A percentile compares a stretch with the other conserved stretches of the same genome.
Conservation (phyloP, 2,888 invertebrate species). For the Noctua janthe region DNA sequence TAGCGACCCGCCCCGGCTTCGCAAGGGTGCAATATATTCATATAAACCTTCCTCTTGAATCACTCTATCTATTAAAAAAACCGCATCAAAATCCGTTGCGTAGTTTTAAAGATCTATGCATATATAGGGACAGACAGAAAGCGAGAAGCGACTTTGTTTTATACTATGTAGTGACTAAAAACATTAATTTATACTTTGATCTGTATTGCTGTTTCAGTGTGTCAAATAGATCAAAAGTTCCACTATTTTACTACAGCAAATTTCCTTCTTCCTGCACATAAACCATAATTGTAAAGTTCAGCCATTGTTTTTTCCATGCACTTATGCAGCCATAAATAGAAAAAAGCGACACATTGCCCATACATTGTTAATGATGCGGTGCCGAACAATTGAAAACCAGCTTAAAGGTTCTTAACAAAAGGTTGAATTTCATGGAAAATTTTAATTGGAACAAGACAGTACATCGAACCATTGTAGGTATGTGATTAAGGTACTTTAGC, state of each 20-base stretch:
- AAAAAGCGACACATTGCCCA: slow-evolving; percentile 16
- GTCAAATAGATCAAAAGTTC: background rate
- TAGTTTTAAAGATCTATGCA: too few relatives aligned
- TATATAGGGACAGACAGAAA: too few relatives aligned
- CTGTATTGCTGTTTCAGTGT: background rate
- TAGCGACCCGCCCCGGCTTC: background rate
- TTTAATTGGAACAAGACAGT: slow-evolving; percentile 35
- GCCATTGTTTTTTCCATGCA: background rate
- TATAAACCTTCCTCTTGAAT: too few relatives aligned
- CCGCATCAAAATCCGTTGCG: too few relatives aligned
- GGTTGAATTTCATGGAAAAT: background rate
- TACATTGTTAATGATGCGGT: slow-evolving; percentile 19
- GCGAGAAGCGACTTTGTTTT: too few relatives aligned
- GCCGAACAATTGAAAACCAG: slow-evolving; percentile 2
- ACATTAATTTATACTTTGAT: background rate
- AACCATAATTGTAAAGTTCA: background rate
- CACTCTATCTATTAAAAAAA: too few relatives aligned
- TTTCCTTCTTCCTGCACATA: background rate
- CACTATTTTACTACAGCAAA: background rate
- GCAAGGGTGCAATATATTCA: too few relatives aligned
- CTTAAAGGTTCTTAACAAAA: background rate
- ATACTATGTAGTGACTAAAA: background rate
- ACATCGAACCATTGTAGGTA: slow-evolving; percentile 23
- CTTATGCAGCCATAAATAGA: slow-evolving; percentile 3
- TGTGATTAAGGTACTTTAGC: slow-evolving; percentile 16